Evolutionary conservation across 2,113 vertebrate species (phyloP), one percentile per base, ranked within the genome.

Genomic region (Panurus biarmicus): DNA sequence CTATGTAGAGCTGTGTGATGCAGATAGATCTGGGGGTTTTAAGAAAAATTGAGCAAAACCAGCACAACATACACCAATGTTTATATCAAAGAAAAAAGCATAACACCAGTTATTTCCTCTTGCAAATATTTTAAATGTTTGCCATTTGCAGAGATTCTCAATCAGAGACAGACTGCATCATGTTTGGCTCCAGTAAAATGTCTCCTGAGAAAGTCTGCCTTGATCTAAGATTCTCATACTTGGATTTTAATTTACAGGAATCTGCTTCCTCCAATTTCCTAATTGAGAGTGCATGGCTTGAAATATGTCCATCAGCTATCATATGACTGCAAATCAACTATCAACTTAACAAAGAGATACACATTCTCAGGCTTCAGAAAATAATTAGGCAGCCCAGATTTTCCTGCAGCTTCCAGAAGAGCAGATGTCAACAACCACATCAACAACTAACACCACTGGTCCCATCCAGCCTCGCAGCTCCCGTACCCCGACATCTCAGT

Each of bases 201-300:
- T 81, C 73, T 93, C 94, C 53, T 45, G 91, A 86, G 65, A 83
- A 95, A 88, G 69, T 36, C 76, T 85, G 56, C n/a, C 67, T 93
- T 91, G 72, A 87, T 91, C 78, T 85, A 64, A 62, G 90, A 90
- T 85, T 85, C 64, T 73, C 31, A n/a, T 57, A 42, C n/a, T 90
- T 71, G 60, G 64, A 31, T 90, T 93, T 93, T 88, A 84, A 96
- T 95, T 95, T 94, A 94, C 67, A 86, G 60, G 71, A 88, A 95
- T 73, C 45, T 5, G 40, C 75, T 94, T 88, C 75, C 60, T 93
- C 61, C 85, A 80, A 29, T 77, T 90, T 95, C 67, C 79, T 93
- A 91, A 88, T 20, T 90, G 85, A 90, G 75, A 77, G 65, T 35
- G 25, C 75, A 78, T 6, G n/a, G 67, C 21, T 92, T 81, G 65